Conservation (phyloP, 2,113 vertebrate genomes). For the Cephalophus harveyi region DNA sequence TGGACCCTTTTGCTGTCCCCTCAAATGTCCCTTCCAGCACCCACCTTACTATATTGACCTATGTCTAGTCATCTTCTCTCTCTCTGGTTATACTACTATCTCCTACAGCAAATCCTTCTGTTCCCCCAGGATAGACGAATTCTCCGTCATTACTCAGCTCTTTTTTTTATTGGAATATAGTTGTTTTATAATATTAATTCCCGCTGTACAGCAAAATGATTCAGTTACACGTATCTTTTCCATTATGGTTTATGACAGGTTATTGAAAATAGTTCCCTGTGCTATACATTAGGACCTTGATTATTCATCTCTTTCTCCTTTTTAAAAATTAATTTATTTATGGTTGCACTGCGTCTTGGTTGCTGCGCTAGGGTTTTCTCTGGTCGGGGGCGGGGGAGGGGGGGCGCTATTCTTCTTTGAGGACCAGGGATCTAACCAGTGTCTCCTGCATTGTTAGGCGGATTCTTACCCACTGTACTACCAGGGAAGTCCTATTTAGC, state of each 20-base stretch:
- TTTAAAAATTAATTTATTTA: neutral
- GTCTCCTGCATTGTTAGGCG: neutral
- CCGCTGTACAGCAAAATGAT: neutral
- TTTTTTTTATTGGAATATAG: neutral
- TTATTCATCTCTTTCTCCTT: neutral
- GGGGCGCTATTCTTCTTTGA: neutral
- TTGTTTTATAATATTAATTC: neutral
- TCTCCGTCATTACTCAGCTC: neutral
- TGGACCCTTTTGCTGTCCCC: neutral
- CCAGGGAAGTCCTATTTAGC: neutral
- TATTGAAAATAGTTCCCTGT: neutral
- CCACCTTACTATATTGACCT: neutral
- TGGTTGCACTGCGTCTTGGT: neutral
- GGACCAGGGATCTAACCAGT: neutral
- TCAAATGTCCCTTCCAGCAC: neutral
- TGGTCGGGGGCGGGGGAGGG: fast-evolving
- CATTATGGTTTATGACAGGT: neutral
- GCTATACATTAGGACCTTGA: neutral
- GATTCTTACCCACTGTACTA: neutral
- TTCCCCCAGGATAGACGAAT: neutral
- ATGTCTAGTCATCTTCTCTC: neutral
- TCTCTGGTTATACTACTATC: neutral
- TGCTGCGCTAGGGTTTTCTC: neutral
- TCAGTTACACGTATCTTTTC: neutral
- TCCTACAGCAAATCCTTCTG: neutral